Conservation (phyloP, 2,888 invertebrate genomes). For the Drepana falcataria region DNA sequence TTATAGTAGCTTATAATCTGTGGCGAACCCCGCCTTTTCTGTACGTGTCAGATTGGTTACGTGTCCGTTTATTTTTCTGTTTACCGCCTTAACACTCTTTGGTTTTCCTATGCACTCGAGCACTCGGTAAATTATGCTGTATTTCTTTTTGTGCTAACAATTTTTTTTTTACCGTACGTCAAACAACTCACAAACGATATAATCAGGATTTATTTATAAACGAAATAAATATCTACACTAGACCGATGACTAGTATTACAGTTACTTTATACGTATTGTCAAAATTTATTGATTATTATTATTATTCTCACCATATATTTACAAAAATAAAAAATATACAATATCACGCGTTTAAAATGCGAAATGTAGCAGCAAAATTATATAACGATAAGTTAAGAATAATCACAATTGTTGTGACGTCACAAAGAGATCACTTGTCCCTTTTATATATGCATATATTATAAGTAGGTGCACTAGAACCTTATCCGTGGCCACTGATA, state of each 20-base stretch:
- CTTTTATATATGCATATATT: constrained; percentile 74
- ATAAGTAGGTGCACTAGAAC: constrained; percentile 41
- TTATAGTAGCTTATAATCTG: constrained; percentile 18
- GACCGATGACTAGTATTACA: constrained; percentile 76
- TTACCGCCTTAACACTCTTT: constrained; percentile 37
- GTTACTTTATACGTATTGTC: constrained; percentile 56
- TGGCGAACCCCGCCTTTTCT: constrained; percentile 21
- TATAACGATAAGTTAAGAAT: constrained; percentile 25
- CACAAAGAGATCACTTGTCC: constrained; percentile 73
- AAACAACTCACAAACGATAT: constrained; percentile 30
- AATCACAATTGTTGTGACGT: constrained; percentile 76
- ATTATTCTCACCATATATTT: constrained; percentile 38
- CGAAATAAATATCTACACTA: constrained; percentile 75
- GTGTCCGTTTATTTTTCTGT: constrained; percentile 10
- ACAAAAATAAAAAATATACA: constrained; percentile 33
- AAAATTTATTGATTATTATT: constrained; percentile 39
- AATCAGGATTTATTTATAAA: constrained; percentile 30
- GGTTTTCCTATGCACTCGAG: constrained; percentile 42
- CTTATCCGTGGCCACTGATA: constrained; percentile 69
- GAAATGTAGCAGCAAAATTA: constrained; percentile 52
- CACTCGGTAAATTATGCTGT: constrained; percentile 22
- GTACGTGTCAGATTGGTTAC: constrained; percentile 9
- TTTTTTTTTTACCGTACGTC: constrained; percentile 17
- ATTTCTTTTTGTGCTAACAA: constrained; percentile 19
- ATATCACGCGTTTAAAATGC: constrained; percentile 55